A percentile compares a stretch with the other conserved stretches of the same genome.
Evolutionary conservation across 2,113 vertebrate species (phyloP).

Genomic region (Gobio gobio): DNA sequence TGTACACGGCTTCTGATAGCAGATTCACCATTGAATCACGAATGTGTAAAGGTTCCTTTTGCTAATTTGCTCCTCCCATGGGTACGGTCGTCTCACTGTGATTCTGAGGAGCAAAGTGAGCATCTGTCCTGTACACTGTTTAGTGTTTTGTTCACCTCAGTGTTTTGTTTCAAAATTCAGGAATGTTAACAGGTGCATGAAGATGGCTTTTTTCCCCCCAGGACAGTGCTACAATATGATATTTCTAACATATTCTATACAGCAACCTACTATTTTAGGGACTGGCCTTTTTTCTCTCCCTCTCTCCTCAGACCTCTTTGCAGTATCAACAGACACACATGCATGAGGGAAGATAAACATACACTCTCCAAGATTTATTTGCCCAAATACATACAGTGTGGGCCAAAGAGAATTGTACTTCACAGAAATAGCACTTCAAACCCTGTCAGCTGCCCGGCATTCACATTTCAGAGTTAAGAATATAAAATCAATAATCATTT

Average conservation of each 20-base stretch:
- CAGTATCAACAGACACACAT: neutral
- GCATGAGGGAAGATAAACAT: slow-evolving; percentile 4
- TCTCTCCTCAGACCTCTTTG: too few species aligned
- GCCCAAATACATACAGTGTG: slow-evolving; percentile 28
- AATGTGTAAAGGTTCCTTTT: neutral
- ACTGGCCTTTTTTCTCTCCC: neutral
- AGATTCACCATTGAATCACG: neutral
- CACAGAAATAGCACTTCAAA: slow-evolving; percentile 88
- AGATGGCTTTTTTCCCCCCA: too few species aligned
- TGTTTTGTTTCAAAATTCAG: neutral
- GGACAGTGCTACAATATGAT: neutral
- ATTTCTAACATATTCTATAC: neutral
- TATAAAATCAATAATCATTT: slow-evolving; percentile 98
- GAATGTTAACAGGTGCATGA: neutral
- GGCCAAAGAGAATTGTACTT: slow-evolving; percentile 84
- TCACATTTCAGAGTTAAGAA: slow-evolving; percentile 88
- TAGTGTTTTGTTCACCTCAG: neutral
- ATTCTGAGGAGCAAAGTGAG: neutral
- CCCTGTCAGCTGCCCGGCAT: slow-evolving; percentile 83
- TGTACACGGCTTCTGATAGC: neutral
- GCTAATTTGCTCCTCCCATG: neutral
- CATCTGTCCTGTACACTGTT: neutral
- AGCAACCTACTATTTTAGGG: neutral
- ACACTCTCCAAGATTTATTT: slow-evolving; percentile 4
- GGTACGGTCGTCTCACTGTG: neutral